Conservation (phyloP, 2,888 invertebrate genomes). For the Gerosis bhagava region DNA sequence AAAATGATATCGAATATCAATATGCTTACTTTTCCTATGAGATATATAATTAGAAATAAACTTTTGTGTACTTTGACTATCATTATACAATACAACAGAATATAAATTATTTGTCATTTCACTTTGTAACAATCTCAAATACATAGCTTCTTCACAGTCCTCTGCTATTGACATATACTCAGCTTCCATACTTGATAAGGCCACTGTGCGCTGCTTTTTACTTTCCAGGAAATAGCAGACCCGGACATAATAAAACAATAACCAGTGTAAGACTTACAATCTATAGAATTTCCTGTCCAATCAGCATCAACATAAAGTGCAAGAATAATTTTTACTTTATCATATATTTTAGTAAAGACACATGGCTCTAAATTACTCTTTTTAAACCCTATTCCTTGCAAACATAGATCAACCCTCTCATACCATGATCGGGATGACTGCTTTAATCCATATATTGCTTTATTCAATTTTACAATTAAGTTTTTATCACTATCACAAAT, state of each 20-base stretch:
- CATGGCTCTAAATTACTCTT: no score
- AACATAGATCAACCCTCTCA: background rate
- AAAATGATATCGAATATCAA: conserved; percentile 12
- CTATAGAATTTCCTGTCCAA: conserved; percentile 28
- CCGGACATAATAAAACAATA: conserved; percentile 36
- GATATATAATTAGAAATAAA: background rate
- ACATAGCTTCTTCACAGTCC: conserved; percentile 25
- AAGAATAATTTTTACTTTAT: no score
- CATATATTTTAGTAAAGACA: no score
- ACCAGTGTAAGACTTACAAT: conserved; percentile 53
- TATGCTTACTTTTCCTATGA: conserved; percentile 8
- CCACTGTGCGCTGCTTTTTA: conserved; percentile 30
- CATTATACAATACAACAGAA: conserved; percentile 18
- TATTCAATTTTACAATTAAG: background rate
- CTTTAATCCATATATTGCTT: background rate
- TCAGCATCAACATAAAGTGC: conserved; percentile 36
- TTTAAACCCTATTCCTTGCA: background rate
- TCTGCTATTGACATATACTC: conserved; percentile 23
- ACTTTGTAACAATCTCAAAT: conserved; percentile 21
- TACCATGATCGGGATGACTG: background rate
- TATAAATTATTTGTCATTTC: conserved; percentile 15
- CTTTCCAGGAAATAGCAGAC: conserved; percentile 40
- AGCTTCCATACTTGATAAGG: conserved; percentile 20
- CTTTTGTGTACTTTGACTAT: conserved; percentile 18
- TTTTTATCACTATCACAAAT: no score